Base-by-base conservation (phyloP, 2,888 invertebrate genomes). In the Nomada ferruginata region DNA sequence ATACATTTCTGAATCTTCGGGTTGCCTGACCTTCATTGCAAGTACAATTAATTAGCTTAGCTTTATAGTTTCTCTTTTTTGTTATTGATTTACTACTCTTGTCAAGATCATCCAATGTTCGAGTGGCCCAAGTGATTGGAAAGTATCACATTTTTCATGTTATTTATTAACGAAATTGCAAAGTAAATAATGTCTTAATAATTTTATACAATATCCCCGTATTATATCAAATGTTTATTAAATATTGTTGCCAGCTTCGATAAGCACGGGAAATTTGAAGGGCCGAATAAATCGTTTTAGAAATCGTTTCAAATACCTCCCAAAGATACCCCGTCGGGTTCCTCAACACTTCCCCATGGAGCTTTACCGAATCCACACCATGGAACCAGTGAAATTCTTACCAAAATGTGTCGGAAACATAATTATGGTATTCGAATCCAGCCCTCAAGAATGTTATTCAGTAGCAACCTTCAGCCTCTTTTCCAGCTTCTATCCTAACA, bases 391-490 rank as follows among this genome's bases (percentile, higher is more conserved):
- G 68, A 69, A 83, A 69, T 79, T 71, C 63, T 72, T 44, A 36
- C 79, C 61, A 57, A 76, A 83, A 77, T 74, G 85, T 79, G 80
- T 82, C 77, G 89, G 89, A 89, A 89, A 87, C 87, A 87, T 90
- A 91, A 91, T 91, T 90, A 85, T 80, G 86, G 87, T 85, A 86
- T 88, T 88, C 85, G 59, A 87, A 79, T 85, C 87, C 89, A 89
- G 89, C 91, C 91, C 89, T 89, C 86, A 84, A 87, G 85, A 89
- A 91, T 90, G 89, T 87, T 87, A 90, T 90, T 90, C 89, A 88
- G 85, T 76, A 71, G 73, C 68, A 50, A 47, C 68, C 66, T 63
- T 73, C 65, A 44, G 42, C 78, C 55, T 68, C 47, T 44, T 55
- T 59, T 47, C 52, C 60, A 53, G 60, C 42, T 66, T 72, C 71